These are phyloP conservation scores for Mus spicilegus DNA, from an alignment of 2,113 vertebrate genomes.

Conservation along the genomic window DNA sequence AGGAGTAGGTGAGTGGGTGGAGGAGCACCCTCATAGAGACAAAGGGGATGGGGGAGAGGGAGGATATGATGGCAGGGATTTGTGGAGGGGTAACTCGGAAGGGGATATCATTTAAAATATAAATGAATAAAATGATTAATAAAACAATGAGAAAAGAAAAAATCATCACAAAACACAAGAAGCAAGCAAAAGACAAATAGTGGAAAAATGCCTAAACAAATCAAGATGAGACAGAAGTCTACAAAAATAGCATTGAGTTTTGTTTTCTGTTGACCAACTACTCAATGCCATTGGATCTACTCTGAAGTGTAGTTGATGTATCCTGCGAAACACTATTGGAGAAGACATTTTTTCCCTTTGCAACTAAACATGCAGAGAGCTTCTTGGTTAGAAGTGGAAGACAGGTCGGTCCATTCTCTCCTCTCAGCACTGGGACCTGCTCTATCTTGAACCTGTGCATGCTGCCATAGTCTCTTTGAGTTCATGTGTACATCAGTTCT, in stretches of 20 bases:
- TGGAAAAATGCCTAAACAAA: background rate
- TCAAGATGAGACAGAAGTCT: background rate
- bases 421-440: background rate
- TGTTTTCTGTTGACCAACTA: background rate
- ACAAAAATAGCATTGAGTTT: background rate
- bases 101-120: too few species aligned
- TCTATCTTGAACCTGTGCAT: background rate
- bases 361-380: background rate
- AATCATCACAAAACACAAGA: background rate
- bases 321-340: background rate
- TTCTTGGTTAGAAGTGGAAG: background rate
- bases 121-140: too few species aligned
- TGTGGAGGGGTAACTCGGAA: too few species aligned
- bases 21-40: too few species aligned
- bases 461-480: background rate
- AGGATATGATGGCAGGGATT: too few species aligned
- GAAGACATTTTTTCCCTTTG: background rate
- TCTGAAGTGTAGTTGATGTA: background rate
- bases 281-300: too few species aligned
- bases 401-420: too few species aligned
- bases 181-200: background rate
- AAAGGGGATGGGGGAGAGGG: too few species aligned
- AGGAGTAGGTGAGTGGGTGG: too few species aligned
- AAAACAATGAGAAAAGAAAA: background rate
- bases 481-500: background rate